Conservation (phyloP, 1,140 invertebrate species). For the Drosophila grimshawi region DNA sequence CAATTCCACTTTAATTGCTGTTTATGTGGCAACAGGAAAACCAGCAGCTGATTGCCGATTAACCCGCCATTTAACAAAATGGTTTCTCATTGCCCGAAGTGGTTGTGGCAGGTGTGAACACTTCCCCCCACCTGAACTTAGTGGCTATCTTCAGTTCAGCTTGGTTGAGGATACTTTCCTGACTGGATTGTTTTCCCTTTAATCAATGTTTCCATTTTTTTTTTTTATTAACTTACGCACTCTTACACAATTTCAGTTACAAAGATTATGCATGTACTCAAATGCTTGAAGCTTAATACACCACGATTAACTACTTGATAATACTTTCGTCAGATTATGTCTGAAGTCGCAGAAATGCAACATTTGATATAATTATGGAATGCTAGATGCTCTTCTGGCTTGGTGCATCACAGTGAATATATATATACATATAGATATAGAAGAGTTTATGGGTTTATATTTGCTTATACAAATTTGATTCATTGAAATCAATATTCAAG, state of each 20-base stretch:
- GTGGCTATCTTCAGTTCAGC: not conserved
- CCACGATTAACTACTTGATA: not conserved
- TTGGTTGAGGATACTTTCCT: not conserved
- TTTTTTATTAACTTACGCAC: not conserved
- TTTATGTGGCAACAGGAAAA: not conserved
- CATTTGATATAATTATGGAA: not conserved
- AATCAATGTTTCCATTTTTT: not conserved
- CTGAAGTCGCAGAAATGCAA: too few relatives aligned
- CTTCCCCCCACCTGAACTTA: not conserved
- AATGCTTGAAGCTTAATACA: not conserved
- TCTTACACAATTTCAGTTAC: not conserved
- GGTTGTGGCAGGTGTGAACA: not conserved
- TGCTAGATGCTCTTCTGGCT: not conserved
- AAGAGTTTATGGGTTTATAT: too few relatives aligned
- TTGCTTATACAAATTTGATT: too few relatives aligned
- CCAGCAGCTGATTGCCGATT: not conserved
- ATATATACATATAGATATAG: too few relatives aligned
- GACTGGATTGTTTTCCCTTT: too few relatives aligned
- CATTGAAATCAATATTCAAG: too few relatives aligned
- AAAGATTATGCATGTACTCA: not conserved
- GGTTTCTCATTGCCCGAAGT: constrained; percentile 3
- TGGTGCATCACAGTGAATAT: too few relatives aligned
- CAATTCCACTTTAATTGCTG: not conserved
- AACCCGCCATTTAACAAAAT: not conserved
- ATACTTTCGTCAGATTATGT: not conserved